phyloP scores from a whole-genome alignment of 2,113 vertebrate genomes.

The Coptodon bakossiorum region DNA sequence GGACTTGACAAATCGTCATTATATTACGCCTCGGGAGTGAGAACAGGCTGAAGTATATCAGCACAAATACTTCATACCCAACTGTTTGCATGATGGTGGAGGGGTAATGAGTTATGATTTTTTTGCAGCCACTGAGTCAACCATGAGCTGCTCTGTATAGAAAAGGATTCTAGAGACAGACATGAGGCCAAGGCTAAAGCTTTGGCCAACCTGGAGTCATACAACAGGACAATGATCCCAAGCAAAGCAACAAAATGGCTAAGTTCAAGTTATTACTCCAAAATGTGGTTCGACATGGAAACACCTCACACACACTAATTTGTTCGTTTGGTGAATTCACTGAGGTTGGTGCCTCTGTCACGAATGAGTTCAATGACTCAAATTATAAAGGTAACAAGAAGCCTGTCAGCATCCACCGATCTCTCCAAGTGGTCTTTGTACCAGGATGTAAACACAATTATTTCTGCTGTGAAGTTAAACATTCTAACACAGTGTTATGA shows the following conservation, averaged over 20 bases:
- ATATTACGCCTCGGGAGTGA: background rate
- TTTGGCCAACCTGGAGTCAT: background rate
- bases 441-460: background rate
- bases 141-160: background rate
- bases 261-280: background rate
- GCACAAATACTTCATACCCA: background rate
- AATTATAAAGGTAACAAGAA: background rate
- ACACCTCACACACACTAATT: rapidly evolving
- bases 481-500: background rate
- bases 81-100: background rate
- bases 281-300: rapidly evolving
- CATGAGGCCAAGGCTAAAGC: background rate
- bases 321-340: background rate
- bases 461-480: background rate
- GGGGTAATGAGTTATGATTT: background rate
- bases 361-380: background rate
- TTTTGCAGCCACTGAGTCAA: background rate
- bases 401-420: background rate
- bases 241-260: background rate
- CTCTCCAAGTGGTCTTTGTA: background rate
- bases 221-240: background rate
- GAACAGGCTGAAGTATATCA: background rate
- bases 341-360: background rate
- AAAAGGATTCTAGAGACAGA: background rate
- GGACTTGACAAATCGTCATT: background rate